Evolutionary conservation across 2,888 invertebrate species (phyloP), one percentile per base, ranked within the genome.

Genomic region (Helobdella robusta): DNA sequence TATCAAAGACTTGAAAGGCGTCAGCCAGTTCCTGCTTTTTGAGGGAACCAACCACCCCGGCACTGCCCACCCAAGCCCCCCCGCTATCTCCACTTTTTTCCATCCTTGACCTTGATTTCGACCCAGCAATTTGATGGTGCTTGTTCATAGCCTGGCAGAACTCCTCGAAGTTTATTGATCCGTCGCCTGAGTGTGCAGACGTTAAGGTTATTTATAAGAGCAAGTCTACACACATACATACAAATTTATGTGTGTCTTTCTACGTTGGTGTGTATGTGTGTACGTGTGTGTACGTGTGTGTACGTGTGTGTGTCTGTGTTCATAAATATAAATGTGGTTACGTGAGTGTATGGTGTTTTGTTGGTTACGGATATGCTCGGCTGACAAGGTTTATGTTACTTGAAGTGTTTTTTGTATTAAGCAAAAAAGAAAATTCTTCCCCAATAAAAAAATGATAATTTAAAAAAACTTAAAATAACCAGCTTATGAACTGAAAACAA

Each of bases 1-100:
- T 69, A 59, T 69, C 69, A 32, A 69, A 69, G 50, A 69, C 64
- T 23, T 66, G 48, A 61, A 66, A 69, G 40, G 63, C 58, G 18
- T 66, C 62, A 8, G 36, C 59, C 36, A 67, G 48, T 54, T 68
- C 68, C 32, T 65, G 63, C 30, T 56, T 54, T 40, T 56, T 61
- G 6, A 62, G 20, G 23, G 34, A 25, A 67, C 59, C 30, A 61
- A 68, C 30, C 65, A 28, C 4, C 30, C 30, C 5, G 25, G 30
- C 32, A 11, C 25, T 54, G 23, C 4, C n/a, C n/a, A n/a, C 32
- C 15, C 8, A n/a, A 8, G 56, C n/a, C 23, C n/a, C 32, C 56
- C 20, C 8, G 56, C n/a, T 30, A 32, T n/a, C 56, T 8, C 25
- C 32, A 11, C 30, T 1, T n/a, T 30, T 30, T 28, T 25, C 4